Base-by-base conservation (phyloP, 1,140 invertebrate species). In the Drosophila parvula region DNA sequence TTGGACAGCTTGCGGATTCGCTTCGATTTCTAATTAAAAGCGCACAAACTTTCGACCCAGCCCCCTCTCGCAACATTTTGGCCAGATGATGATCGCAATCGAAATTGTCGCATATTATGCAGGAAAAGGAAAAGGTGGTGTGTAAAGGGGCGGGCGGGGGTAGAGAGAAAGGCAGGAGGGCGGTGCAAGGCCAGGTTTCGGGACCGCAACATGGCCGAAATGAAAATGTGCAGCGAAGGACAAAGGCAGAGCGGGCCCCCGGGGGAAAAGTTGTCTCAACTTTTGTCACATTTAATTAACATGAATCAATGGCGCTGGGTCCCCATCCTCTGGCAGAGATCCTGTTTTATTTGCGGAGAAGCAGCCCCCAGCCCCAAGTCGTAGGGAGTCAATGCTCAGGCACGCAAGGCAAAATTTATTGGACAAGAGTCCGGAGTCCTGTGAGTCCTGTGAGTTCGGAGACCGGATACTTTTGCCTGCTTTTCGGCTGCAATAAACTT, bases 221-320 rank as follows among this genome's bases (percentile, higher is more conserved):
- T 78, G 75, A 78, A 61, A 62, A 62, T 78, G 75, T 78, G 69
- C 69, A 73, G 53, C 53, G 18, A 16, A 70, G 68, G 65, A 70
- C 43, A 71, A 48, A 34, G 38, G 30, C 56, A 7, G 18, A 28
- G 14, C 32, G 18, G 32, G 11, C 51, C 44, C 28, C 32, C 68
- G 27, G 14, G 3, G n/a, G 47, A 57, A 67, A 86, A 82, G 59
- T 79, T 81, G 18, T 48, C 64, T 55, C 50, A 85, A 81, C 64
- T 82, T 81, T 77, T 86, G 76, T 64, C 76, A 83, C 82, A 86
- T 86, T 86, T 86, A 86, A 86, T 86, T 88, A 86, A 86, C 82
- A 88, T 88, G 83, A 88, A 82, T 88, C 82, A 82, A 73, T 79
- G 53, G 79, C 43, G 14, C 22, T 22, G 8, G 8, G 47, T 0